Percentiles rank a stretch among this genome's conserved stretches.
Evolutionary conservation across 2,113 vertebrate genomes (phyloP).

Genomic region (Aspiorhynchus laticeps): DNA sequence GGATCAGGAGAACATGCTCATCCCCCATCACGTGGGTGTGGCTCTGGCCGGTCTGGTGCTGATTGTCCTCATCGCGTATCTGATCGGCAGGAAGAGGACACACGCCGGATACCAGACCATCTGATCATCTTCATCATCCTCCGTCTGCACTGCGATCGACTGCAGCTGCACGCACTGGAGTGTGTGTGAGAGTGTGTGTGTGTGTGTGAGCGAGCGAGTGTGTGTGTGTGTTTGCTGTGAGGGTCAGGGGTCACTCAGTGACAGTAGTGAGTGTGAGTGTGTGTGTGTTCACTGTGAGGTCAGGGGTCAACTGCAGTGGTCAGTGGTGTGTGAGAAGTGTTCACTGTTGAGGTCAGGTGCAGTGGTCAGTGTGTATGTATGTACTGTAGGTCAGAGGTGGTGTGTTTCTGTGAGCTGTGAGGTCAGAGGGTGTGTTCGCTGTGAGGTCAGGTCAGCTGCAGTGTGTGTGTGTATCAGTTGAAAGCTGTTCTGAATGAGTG

Average conservation of each 20-base stretch:
- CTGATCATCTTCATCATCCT: conserved; percentile 68
- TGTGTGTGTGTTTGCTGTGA: background rate
- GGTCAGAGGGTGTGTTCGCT: background rate
- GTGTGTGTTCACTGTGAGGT: background rate
- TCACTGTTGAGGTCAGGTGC: background rate
- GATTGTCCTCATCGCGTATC: conserved; percentile 94
- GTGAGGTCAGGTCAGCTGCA: no score
- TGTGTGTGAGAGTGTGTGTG: background rate
- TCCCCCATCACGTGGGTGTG: conserved; percentile 92
- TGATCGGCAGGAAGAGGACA: conserved; percentile 95
- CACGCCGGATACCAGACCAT: conserved; percentile 98
- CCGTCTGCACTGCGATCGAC: background rate
- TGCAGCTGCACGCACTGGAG: background rate
- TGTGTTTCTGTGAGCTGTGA: background rate
- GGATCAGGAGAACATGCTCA: conserved; percentile 93
- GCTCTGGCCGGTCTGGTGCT: conserved; percentile 93
- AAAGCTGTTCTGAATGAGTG: background rate
- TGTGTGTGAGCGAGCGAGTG: background rate
- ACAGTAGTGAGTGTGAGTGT: background rate
- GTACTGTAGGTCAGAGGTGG: background rate
- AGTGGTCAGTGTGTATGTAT: background rate
- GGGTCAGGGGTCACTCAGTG: background rate
- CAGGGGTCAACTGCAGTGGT: no score
- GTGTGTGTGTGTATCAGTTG: background rate
- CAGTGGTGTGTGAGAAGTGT: background rate